Conservation (phyloP, 1,140 invertebrate species). For the Drosophila pectinifera region DNA sequence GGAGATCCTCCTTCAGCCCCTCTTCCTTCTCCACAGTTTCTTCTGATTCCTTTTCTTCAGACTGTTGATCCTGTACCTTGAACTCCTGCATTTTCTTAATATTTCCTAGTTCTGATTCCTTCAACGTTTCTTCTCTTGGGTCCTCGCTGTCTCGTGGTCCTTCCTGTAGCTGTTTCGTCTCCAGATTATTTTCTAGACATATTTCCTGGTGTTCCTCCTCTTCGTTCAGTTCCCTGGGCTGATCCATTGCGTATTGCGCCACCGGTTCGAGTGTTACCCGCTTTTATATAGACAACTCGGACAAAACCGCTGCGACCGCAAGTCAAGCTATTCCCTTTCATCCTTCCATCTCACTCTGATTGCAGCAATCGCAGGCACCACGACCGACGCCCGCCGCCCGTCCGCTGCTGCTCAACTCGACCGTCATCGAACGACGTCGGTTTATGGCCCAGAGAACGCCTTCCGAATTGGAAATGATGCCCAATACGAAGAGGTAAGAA, state of each 20-base stretch:
- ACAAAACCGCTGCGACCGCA: conserved; percentile 34
- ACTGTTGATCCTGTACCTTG: not conserved
- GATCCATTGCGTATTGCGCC: conserved; percentile 37
- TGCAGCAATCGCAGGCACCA: conserved; percentile 41
- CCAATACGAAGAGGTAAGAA: too few species aligned
- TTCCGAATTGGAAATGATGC: too few species aligned
- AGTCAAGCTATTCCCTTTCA: conserved; percentile 24
- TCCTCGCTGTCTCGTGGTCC: not conserved
- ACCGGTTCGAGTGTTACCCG: conserved; percentile 16
- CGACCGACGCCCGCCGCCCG: conserved; percentile 13
- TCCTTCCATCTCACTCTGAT: conserved; percentile 20
- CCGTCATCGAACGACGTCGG: too few species aligned
- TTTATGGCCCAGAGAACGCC: not conserved
- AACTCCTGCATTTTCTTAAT: not conserved
- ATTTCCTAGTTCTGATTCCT: not conserved
- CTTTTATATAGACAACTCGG: conserved; percentile 32
- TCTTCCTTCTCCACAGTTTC: too few species aligned
- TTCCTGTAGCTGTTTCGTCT: not conserved
- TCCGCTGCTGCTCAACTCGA: conserved; percentile 22
- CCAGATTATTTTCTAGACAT: not conserved
- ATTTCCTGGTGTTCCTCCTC: not conserved
- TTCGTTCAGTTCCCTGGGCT: conserved; percentile 2
- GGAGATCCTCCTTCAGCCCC: not conserved
- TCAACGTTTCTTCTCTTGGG: not conserved
- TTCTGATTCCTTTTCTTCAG: too few species aligned